Evolutionary conservation across 1,140 invertebrate genomes (phyloP), one percentile per base, ranked within the genome.

Genomic region (Phymastichus coffea): DNA sequence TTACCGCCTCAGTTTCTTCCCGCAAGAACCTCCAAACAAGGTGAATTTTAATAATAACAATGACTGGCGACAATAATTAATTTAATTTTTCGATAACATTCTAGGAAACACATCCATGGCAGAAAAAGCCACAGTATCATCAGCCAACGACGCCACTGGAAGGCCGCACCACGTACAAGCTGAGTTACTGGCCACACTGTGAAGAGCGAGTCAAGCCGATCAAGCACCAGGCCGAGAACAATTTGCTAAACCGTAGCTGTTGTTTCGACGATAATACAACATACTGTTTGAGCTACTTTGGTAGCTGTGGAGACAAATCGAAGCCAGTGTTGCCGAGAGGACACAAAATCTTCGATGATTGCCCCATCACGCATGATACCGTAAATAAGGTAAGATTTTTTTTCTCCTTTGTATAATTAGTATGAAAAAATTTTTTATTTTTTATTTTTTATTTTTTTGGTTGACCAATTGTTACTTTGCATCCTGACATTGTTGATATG

Each of bases 131-230:
- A 12, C 44, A 71, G 7, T 80, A 78, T 38, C 1, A 70, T 60
- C 70, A 67, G 19, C 81, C 83, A 0, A 63, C 66, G 0, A 74
- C 74, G 0, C 76, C 75, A 1, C 72, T 85, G 41, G 82, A 84
- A 14, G 65, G 58, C 0, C 75, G 72, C 48, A 84, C 83, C n/a
- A 84, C 83, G 0, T 84, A 85, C 66, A 80, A 74, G 47, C 69
- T 83, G 59, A 83, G 82, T 65, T 84, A 81, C 48, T 78, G 75
- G 72, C 79, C 81, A 0, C 68, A 71, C 10, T 70, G 62, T n/a
- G 61, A 69, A 43, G 65, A 28, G 10, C 22, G 30, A n/a, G 22
- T n/a, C n/a, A 62, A 68, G 7, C 70, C 71, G 4, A 66, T 72
- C 15, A 43, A 33, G 7, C 4, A 15, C 0, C 40, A 15, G 8